Conservation (phyloP, 1,140 invertebrate genomes). For the Diabrotica virgifera region DNA sequence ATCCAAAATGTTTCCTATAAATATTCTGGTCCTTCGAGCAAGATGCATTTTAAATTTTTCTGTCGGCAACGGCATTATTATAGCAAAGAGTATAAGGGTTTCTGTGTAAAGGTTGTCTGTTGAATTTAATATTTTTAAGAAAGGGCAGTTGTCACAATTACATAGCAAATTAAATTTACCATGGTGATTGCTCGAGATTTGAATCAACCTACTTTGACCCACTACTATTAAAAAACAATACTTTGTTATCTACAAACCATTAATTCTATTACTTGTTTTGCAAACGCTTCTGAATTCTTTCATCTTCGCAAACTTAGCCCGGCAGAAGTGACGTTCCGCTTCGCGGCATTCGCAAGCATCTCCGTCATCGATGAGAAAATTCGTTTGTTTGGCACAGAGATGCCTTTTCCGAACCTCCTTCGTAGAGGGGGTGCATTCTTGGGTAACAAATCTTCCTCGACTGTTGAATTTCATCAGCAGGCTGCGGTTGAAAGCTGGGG, state of each 20-base stretch:
- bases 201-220: too few species aligned
- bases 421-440: slow-evolving; percentile 10
- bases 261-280: slow-evolving; percentile 1
- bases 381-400: background rate
- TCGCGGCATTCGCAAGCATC: slow-evolving; percentile 11
- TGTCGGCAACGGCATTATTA: too few species aligned
- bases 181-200: too few species aligned
- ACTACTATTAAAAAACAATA: too few species aligned
- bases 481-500: slow-evolving; percentile 11
- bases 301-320: slow-evolving; percentile 4
- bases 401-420: background rate
- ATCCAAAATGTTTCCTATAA: too few species aligned
- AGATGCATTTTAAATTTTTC: too few species aligned
- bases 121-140: too few species aligned
- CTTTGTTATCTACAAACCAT: background rate
- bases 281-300: slow-evolving; percentile 6
- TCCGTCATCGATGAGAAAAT: background rate
- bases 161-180: too few species aligned
- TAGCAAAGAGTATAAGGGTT: too few species aligned
- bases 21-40: too few species aligned
- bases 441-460: slow-evolving; percentile 11
- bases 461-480: slow-evolving; percentile 19
- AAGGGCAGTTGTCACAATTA: too few species aligned
- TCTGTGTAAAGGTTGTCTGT: too few species aligned
- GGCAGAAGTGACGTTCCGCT: slow-evolving; percentile 7